Evolutionary conservation across 2,797 vertebrate species (phyloP), one percentile per base, ranked within the genome.

Genomic region (Zalophus californianus): DNA sequence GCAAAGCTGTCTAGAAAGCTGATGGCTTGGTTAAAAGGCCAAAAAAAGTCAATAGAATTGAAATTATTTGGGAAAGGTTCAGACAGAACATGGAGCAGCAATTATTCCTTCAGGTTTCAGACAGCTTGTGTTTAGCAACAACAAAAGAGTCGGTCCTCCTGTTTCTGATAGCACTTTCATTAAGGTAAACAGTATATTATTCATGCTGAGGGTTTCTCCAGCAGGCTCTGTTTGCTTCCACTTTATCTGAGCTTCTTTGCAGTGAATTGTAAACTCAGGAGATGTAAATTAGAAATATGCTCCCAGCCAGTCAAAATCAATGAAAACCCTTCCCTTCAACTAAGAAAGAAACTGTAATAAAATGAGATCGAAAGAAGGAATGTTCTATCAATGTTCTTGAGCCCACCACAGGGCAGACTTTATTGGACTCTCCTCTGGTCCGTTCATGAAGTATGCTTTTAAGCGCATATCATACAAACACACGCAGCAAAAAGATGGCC

Each of bases 201-300:
- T 90, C 86, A 92, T 60, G 41, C 44, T 52, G 58, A 89, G 91
- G 93, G 41, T 54, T 94, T 97, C 80, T 97, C 94, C 90, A 92
- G 72, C 83, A 92, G 85, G 44, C 80, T 97, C 80, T 96, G 85
- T 96, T 95, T 97, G 88, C 90, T 92, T 91, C 94, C 50, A 88
- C 94, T 94, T 86, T 95, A 89, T 85, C 92, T 88, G 48, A 58
- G 73, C 58, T 86, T 90, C 93, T 95, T 94, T 68, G 78, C 86
- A 87, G 83, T 94, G 97, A 97, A 73, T 92, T 80, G 86, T 95
- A 96, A 96, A 97, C 94, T 94, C 91, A 75, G 68, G 84, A 91
- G 54, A 92, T 72, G 32, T 90, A 91, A 97, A 96, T 96, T 79
- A 96, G 93, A 97, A 97, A 86, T 92, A 90, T 85, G 56, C 48